phyloP scores from a whole-genome alignment of 2,888 invertebrate species.

The Drosophila paramelanica region DNA sequence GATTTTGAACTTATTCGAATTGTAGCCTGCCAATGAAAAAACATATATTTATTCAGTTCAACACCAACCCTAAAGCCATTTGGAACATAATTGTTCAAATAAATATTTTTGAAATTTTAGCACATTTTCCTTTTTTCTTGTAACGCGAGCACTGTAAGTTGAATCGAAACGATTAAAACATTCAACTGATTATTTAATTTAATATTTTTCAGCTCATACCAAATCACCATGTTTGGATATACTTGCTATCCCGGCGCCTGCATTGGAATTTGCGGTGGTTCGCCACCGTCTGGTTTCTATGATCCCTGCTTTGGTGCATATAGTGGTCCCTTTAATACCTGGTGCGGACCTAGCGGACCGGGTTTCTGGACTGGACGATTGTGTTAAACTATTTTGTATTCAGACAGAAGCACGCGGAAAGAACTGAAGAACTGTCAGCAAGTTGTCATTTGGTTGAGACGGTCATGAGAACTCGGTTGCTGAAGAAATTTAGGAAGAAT shows the following conservation, averaged over 20 bases:
- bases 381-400: constrained; percentile 13
- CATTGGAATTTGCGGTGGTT: constrained; percentile 53
- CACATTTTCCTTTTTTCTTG: constrained; percentile 35
- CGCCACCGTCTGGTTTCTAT: constrained; percentile 47
- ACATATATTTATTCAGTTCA: constrained; percentile 10
- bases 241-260: constrained; percentile 54
- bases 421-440: constrained; percentile 1
- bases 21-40: fast-evolving
- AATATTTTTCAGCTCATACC: constrained; percentile 15
- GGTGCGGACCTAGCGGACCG: constrained; percentile 50
- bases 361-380: constrained; percentile 50
- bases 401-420: not conserved
- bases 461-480: constrained; percentile 21
- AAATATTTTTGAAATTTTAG: constrained; percentile 27
- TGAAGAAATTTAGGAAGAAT: constrained; percentile 22
- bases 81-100: constrained; percentile 21
- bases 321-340: constrained; percentile 53
- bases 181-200: not conserved
- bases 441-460: not conserved
- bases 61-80: constrained; percentile 4
- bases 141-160: constrained; percentile 20
- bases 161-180: not conserved
- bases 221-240: constrained; percentile 40
- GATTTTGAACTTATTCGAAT: not conserved
- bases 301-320: constrained; percentile 53